Percentiles rank a stretch among this genome's conserved stretches.
phyloP scores from a whole-genome alignment of 2,888 invertebrate species.

The Parnassius glacialis region DNA sequence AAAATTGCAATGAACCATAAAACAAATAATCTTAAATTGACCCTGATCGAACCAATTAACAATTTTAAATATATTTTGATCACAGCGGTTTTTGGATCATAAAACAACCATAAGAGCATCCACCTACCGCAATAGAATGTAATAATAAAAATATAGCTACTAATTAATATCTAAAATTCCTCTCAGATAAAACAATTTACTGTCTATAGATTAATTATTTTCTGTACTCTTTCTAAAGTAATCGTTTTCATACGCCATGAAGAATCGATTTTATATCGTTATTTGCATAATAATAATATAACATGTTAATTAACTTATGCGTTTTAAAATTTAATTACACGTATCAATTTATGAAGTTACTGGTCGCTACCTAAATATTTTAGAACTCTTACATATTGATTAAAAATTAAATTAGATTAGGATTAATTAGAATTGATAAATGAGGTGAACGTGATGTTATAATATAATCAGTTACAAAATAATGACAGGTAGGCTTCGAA shows the following conservation, averaged over 20 bases:
- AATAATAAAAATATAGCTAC: conserved; percentile 5
- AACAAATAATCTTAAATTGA: neutral
- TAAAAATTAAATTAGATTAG: conserved; percentile 23
- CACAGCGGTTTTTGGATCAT: conserved; percentile 20
- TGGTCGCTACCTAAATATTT: conserved; percentile 1
- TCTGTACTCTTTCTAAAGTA: conserved; percentile 48
- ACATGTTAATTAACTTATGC: conserved; percentile 21
- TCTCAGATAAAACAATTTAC: conserved; percentile 23
- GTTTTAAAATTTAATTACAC: conserved; percentile 17
- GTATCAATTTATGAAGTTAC: conserved; percentile 15
- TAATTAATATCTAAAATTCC: conserved; percentile 29
- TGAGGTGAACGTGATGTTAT: conserved; percentile 8
- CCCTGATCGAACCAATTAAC: conserved; percentile 16
- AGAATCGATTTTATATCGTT: conserved; percentile 57
- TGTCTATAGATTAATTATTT: conserved; percentile 38
- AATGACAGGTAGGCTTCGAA: conserved; percentile 14
- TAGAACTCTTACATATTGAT: conserved; percentile 11
- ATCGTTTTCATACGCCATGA: conserved; percentile 49
- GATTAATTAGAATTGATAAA: conserved; percentile 13
- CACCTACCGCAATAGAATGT: conserved; percentile 8
- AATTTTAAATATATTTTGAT: conserved; percentile 4
- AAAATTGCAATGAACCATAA: neutral
- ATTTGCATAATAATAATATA: conserved; percentile 48
- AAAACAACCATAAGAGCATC: neutral
- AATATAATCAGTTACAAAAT: conserved; percentile 21